Conservation (phyloP, 2,113 vertebrate species). For the Bostrychus sinensis region DNA sequence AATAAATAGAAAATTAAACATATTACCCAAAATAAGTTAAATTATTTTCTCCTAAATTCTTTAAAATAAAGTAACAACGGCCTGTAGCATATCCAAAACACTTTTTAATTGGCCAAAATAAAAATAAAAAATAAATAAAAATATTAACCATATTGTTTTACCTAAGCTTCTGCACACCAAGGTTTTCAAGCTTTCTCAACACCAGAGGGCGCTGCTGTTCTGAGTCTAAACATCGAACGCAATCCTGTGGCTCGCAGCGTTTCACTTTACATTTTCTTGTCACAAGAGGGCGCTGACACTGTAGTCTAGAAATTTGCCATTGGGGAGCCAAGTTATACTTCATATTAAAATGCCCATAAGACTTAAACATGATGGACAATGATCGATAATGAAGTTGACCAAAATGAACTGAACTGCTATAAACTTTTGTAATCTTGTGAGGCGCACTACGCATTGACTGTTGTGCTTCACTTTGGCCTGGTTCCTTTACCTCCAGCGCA, state of each 20-base stretch:
- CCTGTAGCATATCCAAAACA: too few relatives aligned
- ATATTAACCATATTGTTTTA: too few relatives aligned
- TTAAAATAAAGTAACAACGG: too few relatives aligned
- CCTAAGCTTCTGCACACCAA: too few relatives aligned
- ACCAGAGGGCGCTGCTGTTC: slow-evolving; percentile 28
- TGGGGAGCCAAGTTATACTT: too few relatives aligned
- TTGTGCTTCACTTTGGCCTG: not conserved
- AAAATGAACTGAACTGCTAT: not conserved
- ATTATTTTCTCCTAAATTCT: too few relatives aligned
- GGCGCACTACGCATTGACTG: too few relatives aligned
- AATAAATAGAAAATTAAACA: too few relatives aligned
- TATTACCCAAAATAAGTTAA: too few relatives aligned
- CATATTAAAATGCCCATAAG: not conserved
- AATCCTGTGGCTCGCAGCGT: not conserved
- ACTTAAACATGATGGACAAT: not conserved
- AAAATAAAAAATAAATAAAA: too few relatives aligned
- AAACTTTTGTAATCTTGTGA: not conserved
- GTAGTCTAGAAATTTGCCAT: not conserved
- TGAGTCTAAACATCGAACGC: too few relatives aligned
- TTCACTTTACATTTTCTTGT: rapidly evolving
- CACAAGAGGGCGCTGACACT: slow-evolving; percentile 37
- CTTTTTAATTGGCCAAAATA: too few relatives aligned
- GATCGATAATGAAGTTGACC: not conserved
- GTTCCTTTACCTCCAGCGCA: not conserved
- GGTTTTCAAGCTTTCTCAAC: slow-evolving; percentile 1